These are phyloP conservation scores for Merluccius polli DNA, from an alignment of 2,797 vertebrate species.

Conservation along the genomic window DNA sequence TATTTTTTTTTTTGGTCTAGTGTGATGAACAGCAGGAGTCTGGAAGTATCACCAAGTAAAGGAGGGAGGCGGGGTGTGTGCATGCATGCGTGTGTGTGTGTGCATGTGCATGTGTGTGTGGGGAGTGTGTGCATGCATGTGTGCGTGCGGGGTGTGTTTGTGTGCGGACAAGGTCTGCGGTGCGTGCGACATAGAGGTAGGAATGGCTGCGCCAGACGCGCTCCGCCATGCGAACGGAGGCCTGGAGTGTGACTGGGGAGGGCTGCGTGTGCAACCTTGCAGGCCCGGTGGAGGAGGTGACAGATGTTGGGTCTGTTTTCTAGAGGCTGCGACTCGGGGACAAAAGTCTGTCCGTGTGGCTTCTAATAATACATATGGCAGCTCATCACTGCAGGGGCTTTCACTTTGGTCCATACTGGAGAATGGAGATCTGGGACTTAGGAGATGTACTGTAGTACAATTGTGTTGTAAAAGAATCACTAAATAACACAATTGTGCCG, in stretches of 20 bases:
- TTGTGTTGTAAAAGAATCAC: too few species aligned
- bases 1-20: not conserved
- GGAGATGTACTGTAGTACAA: too few species aligned
- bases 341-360: constrained; percentile 40
- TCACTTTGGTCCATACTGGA: not conserved
- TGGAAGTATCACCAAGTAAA: not conserved
- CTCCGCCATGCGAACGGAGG: constrained; percentile 14
- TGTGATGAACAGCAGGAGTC: constrained; percentile 28
- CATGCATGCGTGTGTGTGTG: not conserved
- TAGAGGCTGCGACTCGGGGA: constrained; percentile 47
- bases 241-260: not conserved
- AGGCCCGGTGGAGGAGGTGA: constrained; percentile 30
- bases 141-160: not conserved
- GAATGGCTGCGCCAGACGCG: constrained; percentile 6
- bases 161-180: not conserved
- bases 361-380: constrained; percentile 59
- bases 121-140: not conserved
- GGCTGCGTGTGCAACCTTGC: constrained; percentile 34
- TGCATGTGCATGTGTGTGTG: constrained; percentile 20
- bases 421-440: too few species aligned
- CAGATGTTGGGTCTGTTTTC: constrained; percentile 60
- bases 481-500: too few species aligned
- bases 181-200: constrained; percentile 2
- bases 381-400: constrained; percentile 48
- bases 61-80: not conserved